Percentiles rank a stretch among this genome's conserved stretches.
These are phyloP conservation scores for Ptilonorhynchus violaceus DNA, from an alignment of 2,113 vertebrate species.

Conservation along the genomic window DNA sequence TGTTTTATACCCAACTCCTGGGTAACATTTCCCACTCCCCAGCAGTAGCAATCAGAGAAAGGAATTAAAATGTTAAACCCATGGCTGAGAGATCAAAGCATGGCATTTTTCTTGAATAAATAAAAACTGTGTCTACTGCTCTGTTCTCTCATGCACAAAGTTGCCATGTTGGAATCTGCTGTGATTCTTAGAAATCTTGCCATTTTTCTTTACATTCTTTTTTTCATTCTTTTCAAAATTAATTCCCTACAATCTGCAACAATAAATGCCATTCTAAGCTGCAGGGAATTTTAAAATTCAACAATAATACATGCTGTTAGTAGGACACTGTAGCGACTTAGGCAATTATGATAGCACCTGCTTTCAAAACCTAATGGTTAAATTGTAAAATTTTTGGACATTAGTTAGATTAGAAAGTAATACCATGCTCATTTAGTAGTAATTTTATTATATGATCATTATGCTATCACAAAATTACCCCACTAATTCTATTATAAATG, in stretches of 20 bases:
- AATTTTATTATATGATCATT: not conserved
- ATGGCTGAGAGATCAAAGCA: not conserved
- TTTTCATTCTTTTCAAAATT: not conserved
- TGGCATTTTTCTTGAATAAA: not conserved
- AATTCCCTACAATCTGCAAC: not conserved
- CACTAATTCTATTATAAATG: not conserved
- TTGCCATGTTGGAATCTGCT: not conserved
- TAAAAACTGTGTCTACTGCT: not conserved
- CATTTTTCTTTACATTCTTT: not conserved
- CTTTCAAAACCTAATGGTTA: not conserved
- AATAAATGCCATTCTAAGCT: not conserved
- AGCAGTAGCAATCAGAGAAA: not conserved
- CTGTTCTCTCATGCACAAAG: not conserved
- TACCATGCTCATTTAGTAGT: not conserved
- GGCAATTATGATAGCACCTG: not conserved
- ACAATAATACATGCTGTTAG: not conserved
- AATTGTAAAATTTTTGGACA: not conserved
- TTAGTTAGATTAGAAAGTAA: not conserved
- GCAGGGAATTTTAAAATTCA: not conserved
- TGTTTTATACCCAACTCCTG: not conserved
- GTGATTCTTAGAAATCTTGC: not conserved
- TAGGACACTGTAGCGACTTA: not conserved
- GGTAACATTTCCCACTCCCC: not conserved
- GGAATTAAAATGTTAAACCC: not conserved
- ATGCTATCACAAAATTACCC: not conserved